phyloP scores from a whole-genome alignment of 2,797 vertebrate species.

The Vireo griseus region DNA sequence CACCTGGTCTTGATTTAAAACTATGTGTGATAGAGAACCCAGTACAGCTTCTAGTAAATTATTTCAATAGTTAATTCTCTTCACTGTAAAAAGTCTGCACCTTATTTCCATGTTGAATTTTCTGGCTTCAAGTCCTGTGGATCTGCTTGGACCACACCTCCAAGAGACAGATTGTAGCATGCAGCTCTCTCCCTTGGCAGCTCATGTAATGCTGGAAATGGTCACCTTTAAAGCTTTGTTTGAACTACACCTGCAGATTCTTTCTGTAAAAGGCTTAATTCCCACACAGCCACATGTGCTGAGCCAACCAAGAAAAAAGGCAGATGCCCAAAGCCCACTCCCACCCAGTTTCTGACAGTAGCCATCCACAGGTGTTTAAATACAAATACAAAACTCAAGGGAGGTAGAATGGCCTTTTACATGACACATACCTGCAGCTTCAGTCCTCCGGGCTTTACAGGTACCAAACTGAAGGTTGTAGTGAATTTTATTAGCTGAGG shows the following conservation, averaged over 20 bases:
- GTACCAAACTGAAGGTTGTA: background rate
- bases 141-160: background rate
- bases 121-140: background rate
- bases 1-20: conserved; percentile 31
- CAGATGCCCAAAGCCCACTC: background rate
- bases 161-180: background rate
- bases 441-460: background rate
- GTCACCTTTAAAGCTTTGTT: background rate
- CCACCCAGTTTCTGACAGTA: background rate
- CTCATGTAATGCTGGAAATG: background rate
- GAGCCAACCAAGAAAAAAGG: background rate
- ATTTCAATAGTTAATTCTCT: conserved; percentile 32
- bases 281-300: background rate
- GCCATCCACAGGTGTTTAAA: background rate
- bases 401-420: background rate
- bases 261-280: background rate
- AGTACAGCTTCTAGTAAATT: background rate
- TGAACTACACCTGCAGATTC: background rate
- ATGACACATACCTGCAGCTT: background rate
- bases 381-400: background rate
- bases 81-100: conserved; percentile 8
- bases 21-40: background rate
- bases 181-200: background rate
- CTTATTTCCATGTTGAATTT: background rate
- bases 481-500: background rate